Evolutionary conservation across 2,113 vertebrate genomes (phyloP), one percentile per base, ranked within the genome.

Genomic region (Tachysurus fulvidraco): DNA sequence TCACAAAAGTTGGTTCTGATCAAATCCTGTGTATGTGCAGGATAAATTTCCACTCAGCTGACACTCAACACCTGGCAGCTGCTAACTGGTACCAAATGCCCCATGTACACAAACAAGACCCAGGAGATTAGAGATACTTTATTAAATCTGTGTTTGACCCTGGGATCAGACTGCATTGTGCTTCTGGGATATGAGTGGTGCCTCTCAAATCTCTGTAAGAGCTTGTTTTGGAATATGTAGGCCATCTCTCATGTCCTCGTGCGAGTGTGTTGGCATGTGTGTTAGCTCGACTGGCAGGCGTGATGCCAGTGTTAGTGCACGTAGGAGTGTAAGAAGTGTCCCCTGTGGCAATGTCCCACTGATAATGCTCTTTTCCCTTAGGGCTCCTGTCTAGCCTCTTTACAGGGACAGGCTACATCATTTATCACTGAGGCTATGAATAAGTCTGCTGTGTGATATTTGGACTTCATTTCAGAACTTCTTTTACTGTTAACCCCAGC

Each of bases 291-390:
- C 30, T 84, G 74, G 30, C 73, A 54, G 52, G 57, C 30, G 30
- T 87, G 81, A 81, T 85, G 74, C 79, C 62, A 57, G 41, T 82
- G 85, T 65, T 30, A 3, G 71, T 85, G 83, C 65, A 65, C 50
- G 82, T 85, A 76, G 62, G 59, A 69, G 85, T 28, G 78, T 74
- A 67, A 54, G 65, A 74, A 46, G 25, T 65, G 69, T 88, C 83
- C 60, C 84, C 87, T 90, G 84, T 82, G 87, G 87, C 78, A 73
- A 81, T 86, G 64, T 90, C 85, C 85, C 83, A 88, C 69, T 90
- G 87, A 90, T 87, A 44, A 19, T 59, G 59, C 65, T 90, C 76
- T 81, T 28, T 87, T 84, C 60, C 89, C 85, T 85, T 19, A 84
- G 85, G 89, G 85, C 82, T 86, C 19, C 89, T 78, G 87, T 88